A percentile compares a stretch with the other conserved stretches of the same genome.
phyloP scores from a whole-genome alignment of 2,113 vertebrate species.

The Cyrtonyx montezumae region DNA sequence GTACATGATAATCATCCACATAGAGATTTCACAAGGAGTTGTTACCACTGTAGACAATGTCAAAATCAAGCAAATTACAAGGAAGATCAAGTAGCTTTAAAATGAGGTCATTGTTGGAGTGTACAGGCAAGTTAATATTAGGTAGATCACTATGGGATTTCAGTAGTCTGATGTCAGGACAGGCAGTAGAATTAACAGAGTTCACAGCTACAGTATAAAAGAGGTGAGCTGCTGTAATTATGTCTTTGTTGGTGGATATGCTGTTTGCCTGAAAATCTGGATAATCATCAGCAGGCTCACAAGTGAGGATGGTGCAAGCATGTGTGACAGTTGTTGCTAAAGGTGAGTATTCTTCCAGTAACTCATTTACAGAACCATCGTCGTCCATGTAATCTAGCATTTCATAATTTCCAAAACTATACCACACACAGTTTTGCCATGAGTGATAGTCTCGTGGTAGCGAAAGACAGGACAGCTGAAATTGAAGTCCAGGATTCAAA shows the following conservation, averaged over 20 bases:
- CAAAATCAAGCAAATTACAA: not conserved
- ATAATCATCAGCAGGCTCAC: not conserved
- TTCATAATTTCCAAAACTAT: not conserved
- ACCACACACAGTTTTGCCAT: constrained; percentile 16
- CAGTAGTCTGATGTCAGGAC: not conserved
- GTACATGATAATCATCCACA: not conserved
- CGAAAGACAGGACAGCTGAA: constrained; percentile 78
- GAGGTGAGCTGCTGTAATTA: not conserved
- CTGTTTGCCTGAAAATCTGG: not conserved
- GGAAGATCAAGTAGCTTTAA: not conserved
- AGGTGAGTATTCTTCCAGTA: not conserved
- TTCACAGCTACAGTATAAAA: not conserved
- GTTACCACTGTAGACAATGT: not conserved
- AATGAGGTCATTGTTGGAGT: not conserved
- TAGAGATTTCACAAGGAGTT: not conserved
- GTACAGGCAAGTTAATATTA: not conserved
- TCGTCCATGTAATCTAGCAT: not conserved
- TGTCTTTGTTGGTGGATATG: not conserved
- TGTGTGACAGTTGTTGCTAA: not conserved
- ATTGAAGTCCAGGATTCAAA: constrained; percentile 76
- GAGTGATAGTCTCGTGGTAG: constrained; percentile 51
- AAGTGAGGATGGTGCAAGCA: not conserved
- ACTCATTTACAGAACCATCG: not conserved
- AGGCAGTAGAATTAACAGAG: not conserved
- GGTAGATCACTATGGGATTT: not conserved